These are phyloP conservation scores for Goniozus legneri DNA, from an alignment of 1,140 invertebrate genomes.

Conservation along the genomic window DNA sequence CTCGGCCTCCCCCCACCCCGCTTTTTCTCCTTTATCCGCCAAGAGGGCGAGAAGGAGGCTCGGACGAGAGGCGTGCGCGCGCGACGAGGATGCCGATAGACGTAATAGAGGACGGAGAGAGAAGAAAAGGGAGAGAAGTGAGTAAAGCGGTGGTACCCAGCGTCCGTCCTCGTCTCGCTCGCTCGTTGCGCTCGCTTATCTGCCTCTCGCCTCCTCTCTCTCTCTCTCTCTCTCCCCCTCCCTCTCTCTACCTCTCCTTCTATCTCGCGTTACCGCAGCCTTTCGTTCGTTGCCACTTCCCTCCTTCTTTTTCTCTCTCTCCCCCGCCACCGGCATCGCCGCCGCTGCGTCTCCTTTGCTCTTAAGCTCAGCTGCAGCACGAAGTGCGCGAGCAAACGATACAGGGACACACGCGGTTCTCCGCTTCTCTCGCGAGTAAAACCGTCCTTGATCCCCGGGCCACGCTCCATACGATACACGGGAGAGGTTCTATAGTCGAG, in stretches of 20 bases:
- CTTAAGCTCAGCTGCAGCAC: constrained; percentile 20
- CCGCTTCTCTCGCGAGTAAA: constrained; percentile 45
- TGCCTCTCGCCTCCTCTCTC: constrained; percentile 6
- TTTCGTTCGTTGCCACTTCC: neutral
- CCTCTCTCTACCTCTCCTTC: constrained; percentile 9
- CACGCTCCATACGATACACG: constrained; percentile 41
- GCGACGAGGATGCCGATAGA: constrained; percentile 2
- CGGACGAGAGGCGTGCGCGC: neutral
- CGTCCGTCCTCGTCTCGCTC: constrained; percentile 1
- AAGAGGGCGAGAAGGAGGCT: constrained; percentile 13
- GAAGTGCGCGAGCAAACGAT: constrained; percentile 17
- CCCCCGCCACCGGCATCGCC: neutral
- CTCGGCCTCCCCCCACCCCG: constrained; percentile 4
- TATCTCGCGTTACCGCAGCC: neutral
- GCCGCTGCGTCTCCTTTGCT: constrained; percentile 17
- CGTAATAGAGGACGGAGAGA: constrained; percentile 8
- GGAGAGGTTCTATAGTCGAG: too few species aligned
- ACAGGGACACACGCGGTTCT: constrained; percentile 31
- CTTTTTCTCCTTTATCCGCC: constrained; percentile 20
- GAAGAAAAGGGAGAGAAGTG: constrained; percentile 9
- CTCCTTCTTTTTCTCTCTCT: neutral
- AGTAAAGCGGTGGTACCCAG: constrained; percentile 7
- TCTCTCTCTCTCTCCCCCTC: constrained; percentile 1
- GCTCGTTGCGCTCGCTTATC: too few species aligned
- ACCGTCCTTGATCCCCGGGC: constrained; percentile 52